Conservation (phyloP, 2,113 vertebrate genomes). For the Camarhynchus parvulus region DNA sequence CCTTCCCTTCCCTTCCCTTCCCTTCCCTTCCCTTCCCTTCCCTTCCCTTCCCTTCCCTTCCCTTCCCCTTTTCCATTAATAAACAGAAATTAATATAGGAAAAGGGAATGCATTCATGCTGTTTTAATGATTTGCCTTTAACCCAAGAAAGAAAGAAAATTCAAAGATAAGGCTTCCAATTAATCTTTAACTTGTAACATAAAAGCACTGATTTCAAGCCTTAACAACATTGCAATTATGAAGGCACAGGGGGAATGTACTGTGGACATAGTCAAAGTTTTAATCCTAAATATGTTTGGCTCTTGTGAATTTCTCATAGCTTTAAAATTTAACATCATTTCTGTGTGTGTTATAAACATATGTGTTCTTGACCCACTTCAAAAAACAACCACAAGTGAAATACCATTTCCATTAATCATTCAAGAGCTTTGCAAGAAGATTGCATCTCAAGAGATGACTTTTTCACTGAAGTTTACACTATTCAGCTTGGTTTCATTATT, state of each 20-base stretch:
- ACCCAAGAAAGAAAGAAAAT: conserved; percentile 39
- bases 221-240: conserved; percentile 35
- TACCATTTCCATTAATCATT: conserved; percentile 60
- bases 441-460: conserved; percentile 30
- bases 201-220: conserved; percentile 49
- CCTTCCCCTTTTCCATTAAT: background rate
- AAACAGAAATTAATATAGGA: background rate
- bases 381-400: conserved; percentile 52
- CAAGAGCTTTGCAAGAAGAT: conserved; percentile 33
- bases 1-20: background rate
- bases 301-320: conserved; percentile 27
- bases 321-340: conserved; percentile 34
- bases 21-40: too few relatives aligned
- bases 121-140: conserved; percentile 54
- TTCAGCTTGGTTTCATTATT: background rate
- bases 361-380: conserved; percentile 66
- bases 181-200: conserved; percentile 67
- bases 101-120: background rate
- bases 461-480: conserved; percentile 35
- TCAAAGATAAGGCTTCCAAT: conserved; percentile 59
- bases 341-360: conserved; percentile 39
- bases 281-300: conserved; percentile 31
- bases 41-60: too few relatives aligned
- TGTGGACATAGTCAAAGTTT: conserved; percentile 47
- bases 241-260: background rate